Evolutionary conservation across 2,888 invertebrate genomes (phyloP).

Genomic region (Hanleya hanleyi): DNA sequence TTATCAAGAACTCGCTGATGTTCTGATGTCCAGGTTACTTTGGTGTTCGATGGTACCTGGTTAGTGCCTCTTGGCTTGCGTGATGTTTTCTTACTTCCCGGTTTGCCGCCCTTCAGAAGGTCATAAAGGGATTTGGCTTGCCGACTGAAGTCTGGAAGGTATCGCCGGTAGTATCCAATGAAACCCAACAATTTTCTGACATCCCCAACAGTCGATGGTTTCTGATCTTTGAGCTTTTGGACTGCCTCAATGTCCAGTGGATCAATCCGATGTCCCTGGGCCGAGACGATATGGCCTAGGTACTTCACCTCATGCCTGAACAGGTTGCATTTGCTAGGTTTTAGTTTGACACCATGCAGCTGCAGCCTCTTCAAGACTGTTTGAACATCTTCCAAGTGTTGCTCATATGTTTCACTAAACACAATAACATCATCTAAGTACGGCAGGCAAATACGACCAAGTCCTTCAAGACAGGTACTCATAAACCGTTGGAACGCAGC

Average conservation of each 20-base stretch:
- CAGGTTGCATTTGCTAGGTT: background rate
- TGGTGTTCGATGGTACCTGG: background rate
- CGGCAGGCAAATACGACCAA: background rate
- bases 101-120: background rate
- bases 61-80: background rate
- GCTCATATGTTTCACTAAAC: background rate
- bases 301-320: background rate
- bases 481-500: background rate
- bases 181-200: background rate
- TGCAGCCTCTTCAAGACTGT: background rate
- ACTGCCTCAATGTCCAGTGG: background rate
- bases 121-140: background rate
- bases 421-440: background rate
- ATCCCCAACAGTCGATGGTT: background rate
- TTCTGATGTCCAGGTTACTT: background rate
- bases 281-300: background rate
- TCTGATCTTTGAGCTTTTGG: background rate
- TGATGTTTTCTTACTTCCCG: background rate
- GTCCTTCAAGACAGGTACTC: background rate
- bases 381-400: background rate
- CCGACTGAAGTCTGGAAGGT: background rate
- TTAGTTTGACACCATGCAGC: background rate
- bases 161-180: background rate
- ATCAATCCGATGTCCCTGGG: background rate
- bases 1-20: background rate